A percentile compares a stretch with the other conserved stretches of the same genome.
phyloP scores from a whole-genome alignment of 2,888 invertebrate genomes.

The Criorhina ranunculi region DNA sequence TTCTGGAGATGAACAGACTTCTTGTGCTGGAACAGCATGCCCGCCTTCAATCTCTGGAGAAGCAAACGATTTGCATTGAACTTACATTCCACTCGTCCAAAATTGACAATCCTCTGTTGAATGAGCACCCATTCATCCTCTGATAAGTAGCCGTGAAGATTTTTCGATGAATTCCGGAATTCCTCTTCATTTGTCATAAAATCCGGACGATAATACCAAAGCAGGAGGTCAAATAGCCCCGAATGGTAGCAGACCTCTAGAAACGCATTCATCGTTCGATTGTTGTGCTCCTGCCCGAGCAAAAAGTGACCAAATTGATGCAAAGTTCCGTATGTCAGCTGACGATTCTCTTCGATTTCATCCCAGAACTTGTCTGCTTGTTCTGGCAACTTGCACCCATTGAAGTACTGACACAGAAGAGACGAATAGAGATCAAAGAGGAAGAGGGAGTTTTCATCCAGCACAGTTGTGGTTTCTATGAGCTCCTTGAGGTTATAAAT shows the following conservation, averaged over 20 bases:
- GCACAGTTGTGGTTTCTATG: conserved; percentile 73
- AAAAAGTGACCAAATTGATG: conserved; percentile 81
- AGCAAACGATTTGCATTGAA: conserved; percentile 81
- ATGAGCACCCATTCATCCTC: conserved; percentile 82
- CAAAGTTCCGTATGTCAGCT: conserved; percentile 79
- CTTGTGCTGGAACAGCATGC: conserved; percentile 75
- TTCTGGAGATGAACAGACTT: conserved; percentile 73
- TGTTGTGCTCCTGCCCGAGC: conserved; percentile 81
- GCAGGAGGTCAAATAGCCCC: conserved; percentile 80
- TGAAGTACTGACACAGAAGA: conserved; percentile 81
- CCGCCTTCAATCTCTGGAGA: conserved; percentile 79
- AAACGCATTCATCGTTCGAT: conserved; percentile 82
- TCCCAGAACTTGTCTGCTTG: conserved; percentile 81
- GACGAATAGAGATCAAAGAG: conserved; percentile 82
- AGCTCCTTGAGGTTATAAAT: conserved; percentile 80
- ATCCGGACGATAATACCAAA: conserved; percentile 82
- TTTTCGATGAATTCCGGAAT: conserved; percentile 42
- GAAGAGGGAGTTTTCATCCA: conserved; percentile 79
- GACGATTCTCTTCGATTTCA: conserved; percentile 78
- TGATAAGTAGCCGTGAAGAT: conserved; percentile 80
- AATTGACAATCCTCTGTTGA: conserved; percentile 83
- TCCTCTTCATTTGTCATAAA: conserved; percentile 76
- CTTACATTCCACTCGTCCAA: conserved; percentile 82
- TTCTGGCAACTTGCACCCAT: conserved; percentile 81
- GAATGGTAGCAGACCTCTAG: conserved; percentile 81